Percentiles rank a stretch among this genome's conserved stretches.
phyloP scores from a whole-genome alignment of 2,888 invertebrate genomes.

The Scotopteryx bipunctaria region DNA sequence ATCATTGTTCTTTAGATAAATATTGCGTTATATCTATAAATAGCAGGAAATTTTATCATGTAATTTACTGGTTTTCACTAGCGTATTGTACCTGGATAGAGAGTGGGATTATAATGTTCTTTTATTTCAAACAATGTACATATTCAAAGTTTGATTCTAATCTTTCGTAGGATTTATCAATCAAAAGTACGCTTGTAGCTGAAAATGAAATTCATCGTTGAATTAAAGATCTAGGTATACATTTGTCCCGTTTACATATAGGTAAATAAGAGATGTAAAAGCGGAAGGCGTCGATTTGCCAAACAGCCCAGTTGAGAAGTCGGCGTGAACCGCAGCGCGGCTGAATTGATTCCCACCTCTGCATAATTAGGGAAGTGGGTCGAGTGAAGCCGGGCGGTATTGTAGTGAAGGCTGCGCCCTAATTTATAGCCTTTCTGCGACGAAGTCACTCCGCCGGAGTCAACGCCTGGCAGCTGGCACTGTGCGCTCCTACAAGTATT shows the following conservation, averaged over 20 bases:
- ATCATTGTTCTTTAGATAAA: too few relatives aligned
- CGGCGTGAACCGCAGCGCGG: slow-evolving; percentile 14
- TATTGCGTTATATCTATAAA: too few relatives aligned
- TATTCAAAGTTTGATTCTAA: too few relatives aligned
- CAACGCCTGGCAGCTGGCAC: slow-evolving; percentile 18
- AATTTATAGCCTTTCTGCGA: slow-evolving; percentile 40
- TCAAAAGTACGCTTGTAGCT: too few relatives aligned
- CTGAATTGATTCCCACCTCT: slow-evolving; percentile 47
- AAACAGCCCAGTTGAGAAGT: slow-evolving; percentile 8
- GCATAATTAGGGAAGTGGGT: slow-evolving; percentile 49
- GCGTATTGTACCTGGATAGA: too few relatives aligned
- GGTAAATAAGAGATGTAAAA: background rate
- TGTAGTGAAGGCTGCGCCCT: slow-evolving; percentile 42
- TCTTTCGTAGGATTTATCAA: too few relatives aligned
- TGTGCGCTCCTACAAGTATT: slow-evolving; percentile 2
- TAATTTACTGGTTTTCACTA: too few relatives aligned
- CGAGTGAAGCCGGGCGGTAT: slow-evolving; percentile 37
- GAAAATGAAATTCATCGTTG: too few relatives aligned
- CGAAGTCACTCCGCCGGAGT: slow-evolving; percentile 14
- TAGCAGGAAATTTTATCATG: too few relatives aligned
- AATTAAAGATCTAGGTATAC: background rate
- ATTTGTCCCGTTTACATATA: background rate
- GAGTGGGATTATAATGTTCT: too few relatives aligned
- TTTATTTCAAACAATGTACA: too few relatives aligned
- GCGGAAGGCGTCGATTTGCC: slow-evolving; percentile 8